These are phyloP conservation scores for Chloropsis hardwickii DNA, from an alignment of 2,113 vertebrate genomes.

Conservation along the genomic window DNA sequence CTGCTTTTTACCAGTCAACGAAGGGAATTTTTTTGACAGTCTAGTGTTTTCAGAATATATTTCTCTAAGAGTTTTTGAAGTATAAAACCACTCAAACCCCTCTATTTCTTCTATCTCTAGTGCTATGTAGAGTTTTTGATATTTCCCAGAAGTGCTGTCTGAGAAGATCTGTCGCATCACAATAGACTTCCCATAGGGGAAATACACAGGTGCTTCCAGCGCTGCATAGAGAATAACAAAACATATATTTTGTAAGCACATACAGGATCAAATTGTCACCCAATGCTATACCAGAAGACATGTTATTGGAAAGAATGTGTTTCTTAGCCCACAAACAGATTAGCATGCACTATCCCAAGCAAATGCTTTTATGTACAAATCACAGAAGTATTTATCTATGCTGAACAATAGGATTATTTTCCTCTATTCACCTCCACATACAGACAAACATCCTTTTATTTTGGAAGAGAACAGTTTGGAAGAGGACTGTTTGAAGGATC, in stretches of 20 bases:
- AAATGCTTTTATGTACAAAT: background rate
- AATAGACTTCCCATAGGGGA: background rate
- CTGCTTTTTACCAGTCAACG: background rate
- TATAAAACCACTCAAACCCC: background rate
- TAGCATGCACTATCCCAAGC: background rate
- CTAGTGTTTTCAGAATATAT: background rate
- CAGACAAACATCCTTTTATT: background rate
- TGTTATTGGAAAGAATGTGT: background rate
- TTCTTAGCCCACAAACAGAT: background rate
- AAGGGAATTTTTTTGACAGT: background rate
- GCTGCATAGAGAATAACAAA: background rate
- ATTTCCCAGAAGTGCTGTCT: constrained; percentile 8
- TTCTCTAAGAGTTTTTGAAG: background rate
- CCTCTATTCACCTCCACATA: background rate
- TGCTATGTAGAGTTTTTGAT: background rate
- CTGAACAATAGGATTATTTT: background rate
- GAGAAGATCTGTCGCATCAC: background rate
- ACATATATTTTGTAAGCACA: background rate
- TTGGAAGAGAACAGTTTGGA: background rate
- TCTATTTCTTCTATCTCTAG: background rate
- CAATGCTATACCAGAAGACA: background rate
- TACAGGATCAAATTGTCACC: background rate
- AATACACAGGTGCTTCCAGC: background rate
- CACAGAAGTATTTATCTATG: background rate
- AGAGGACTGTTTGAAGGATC: background rate